These are phyloP conservation scores for Brachionus sp. DNA, from an alignment of 1,140 invertebrate genomes.

Conservation along the genomic window DNA sequence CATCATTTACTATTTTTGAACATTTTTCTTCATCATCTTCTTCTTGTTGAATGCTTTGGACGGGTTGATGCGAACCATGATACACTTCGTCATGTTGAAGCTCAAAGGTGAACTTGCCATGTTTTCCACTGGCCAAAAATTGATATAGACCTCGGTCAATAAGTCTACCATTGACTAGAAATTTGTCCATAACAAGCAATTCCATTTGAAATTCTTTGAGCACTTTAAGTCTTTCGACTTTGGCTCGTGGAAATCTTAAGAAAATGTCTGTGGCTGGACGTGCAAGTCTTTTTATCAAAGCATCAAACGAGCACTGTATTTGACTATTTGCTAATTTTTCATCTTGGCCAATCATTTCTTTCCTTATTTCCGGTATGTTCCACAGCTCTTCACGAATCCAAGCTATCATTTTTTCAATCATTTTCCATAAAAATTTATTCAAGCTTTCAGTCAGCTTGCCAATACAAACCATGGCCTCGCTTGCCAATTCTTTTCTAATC, in stretches of 20 bases:
- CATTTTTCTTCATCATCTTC: too few species aligned
- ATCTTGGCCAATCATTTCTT: not conserved
- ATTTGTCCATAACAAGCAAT: not conserved
- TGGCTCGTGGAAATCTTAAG: not conserved
- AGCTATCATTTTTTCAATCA: not conserved
- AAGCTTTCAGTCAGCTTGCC: not conserved
- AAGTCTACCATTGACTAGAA: not conserved
- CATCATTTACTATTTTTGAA: not conserved
- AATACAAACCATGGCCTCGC: not conserved
- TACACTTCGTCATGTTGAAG: not conserved
- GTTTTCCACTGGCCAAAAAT: conserved; percentile 20
- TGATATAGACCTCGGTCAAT: not conserved
- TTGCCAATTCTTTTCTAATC: not conserved
- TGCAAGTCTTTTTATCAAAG: not conserved
- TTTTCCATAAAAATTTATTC: not conserved
- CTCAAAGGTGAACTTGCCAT: too few species aligned
- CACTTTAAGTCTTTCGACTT: not conserved
- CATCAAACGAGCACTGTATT: not conserved
- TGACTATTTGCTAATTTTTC: not conserved
- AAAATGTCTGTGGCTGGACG: conserved; percentile 4
- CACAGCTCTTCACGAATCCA: not conserved
- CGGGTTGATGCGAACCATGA: not conserved
- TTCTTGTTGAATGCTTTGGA: not conserved
- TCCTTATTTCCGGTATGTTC: not conserved
- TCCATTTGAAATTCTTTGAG: not conserved